Evolutionary conservation across 2,888 invertebrate genomes (phyloP), one percentile per base, ranked within the genome.

Genomic region (Chelonus formosanus): DNA sequence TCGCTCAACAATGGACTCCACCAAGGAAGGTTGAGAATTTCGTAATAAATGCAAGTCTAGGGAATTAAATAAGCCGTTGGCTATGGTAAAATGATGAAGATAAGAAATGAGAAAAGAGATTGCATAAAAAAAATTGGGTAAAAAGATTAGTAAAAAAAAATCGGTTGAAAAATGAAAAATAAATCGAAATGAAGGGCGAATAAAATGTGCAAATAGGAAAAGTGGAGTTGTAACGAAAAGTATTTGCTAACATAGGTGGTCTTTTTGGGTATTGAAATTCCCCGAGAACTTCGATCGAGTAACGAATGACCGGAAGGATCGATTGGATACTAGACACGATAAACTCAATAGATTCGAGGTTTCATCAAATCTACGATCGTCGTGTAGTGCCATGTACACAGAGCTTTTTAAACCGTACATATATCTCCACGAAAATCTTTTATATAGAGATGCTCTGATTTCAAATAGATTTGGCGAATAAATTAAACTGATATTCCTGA

Each of bases 1-100:
- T 82, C 83, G 76, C 78, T 84, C 84, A 83, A 80, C 79, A 82
- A 82, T 79, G 75, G 83, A 83, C 84, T 84, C 82, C 80, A 72
- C 83, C 75, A 74, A 62, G 57, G 70, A 20, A 48, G 10, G 35
- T 48, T 40, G 54, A 62, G 45, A 43, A 10, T 55, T 52, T 35
- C 3, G 4, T 20, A 47, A 10, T 10, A 47, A 47, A 47, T 10
- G n/a, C 20, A 10, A 10, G n/a, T 8, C 10, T 48, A n/a, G 20
- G 20, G 20, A 48, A 20, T 3, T 48, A 3, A 48, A 48, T 10
- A 40, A 40, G 6, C 6, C 40, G 6, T 5, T 43, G 32, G 5
- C 35, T 0, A 3, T 5, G 40, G 3, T 20, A 50, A 36, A 20
- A 48, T 56, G 36, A 47, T 32, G 20, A 44, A 5, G 44, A 44